phyloP scores from a whole-genome alignment of 1,140 invertebrate genomes.

The Pseudachorutes palmiensis region DNA sequence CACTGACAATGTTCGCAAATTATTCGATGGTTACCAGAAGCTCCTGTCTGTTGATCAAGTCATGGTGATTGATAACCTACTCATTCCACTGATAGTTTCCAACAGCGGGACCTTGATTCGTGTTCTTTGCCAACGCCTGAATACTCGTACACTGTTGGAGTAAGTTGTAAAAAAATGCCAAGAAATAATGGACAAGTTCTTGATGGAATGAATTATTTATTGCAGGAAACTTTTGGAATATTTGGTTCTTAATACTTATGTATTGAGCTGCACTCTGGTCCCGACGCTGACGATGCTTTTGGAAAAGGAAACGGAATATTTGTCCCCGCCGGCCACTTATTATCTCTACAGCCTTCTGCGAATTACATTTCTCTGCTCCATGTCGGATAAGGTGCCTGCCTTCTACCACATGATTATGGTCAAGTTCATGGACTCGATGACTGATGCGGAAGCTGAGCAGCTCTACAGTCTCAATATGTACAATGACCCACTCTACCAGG shows the following conservation, averaged over 20 bases:
- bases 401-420: not conserved
- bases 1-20: not conserved
- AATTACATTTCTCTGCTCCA: not conserved
- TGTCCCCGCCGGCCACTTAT: not conserved
- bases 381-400: not conserved
- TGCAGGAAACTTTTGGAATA: not conserved
- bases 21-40: not conserved
- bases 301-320: not conserved
- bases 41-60: not conserved
- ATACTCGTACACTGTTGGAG: not conserved
- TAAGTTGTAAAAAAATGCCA: not conserved
- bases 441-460: not conserved
- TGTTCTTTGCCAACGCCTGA: not conserved
- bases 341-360: not conserved
- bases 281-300: not conserved
- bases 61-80: not conserved
- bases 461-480: not conserved
- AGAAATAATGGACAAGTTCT: not conserved
- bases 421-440: not conserved
- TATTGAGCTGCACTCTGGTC: not conserved
- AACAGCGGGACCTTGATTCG: not conserved
- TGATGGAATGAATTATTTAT: not conserved
- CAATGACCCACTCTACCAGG: not conserved
- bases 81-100: not conserved
- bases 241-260: not conserved